Base-by-base conservation (phyloP, 2,113 vertebrate genomes). In the Chamaetylas fuelleborni region DNA sequence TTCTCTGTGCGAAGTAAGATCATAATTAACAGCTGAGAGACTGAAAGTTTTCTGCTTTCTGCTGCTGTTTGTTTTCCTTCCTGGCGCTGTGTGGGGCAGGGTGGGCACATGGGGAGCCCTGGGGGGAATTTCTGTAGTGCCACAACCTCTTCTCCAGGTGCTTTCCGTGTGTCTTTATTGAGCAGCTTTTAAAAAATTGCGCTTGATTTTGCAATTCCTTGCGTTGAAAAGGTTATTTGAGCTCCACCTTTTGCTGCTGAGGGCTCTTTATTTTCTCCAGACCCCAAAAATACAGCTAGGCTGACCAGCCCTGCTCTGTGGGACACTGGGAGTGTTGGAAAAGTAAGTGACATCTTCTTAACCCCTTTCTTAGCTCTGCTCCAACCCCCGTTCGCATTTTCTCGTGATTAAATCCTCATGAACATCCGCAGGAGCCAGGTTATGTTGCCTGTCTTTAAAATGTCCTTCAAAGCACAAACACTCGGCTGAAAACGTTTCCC, bases 1-100 rank as follows among this genome's bases (percentile, higher is more conserved):
- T 91, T 70, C 93, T 73, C 61, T 60, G 88, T 78, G 85, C 72
- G 86, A 96, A 96, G 95, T 86, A 86, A 92, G 96, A 93, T 97
- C 79, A 85, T 97, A 97, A 97, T 97, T 97, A 97, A 92, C 89
- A 69, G 87, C 86, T 67, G 79, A 61, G 74, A 53, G 82, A 57
- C 36, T 25, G 69, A 11, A 88, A 96, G 81, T 96, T 97, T 74
- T 48, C 82, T 9, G 19, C 85, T 53, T 58, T 43, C 66, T 54
- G 56, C n/a, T 2, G 47, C 72, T 85, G 54, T 83, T 85, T 92
- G 47, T 67, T 48, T 57, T 54, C 56, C 40, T 6, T 12, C 6
- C 54, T 5, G 18, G 64, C 65, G 48, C 81, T 47, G 51, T 26
- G 50, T 0, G 2, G 67, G 71, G 62, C 80, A 57, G 42, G 80